phyloP scores from a whole-genome alignment of 1,140 invertebrate genomes.

The Nasonia vitripennis region DNA sequence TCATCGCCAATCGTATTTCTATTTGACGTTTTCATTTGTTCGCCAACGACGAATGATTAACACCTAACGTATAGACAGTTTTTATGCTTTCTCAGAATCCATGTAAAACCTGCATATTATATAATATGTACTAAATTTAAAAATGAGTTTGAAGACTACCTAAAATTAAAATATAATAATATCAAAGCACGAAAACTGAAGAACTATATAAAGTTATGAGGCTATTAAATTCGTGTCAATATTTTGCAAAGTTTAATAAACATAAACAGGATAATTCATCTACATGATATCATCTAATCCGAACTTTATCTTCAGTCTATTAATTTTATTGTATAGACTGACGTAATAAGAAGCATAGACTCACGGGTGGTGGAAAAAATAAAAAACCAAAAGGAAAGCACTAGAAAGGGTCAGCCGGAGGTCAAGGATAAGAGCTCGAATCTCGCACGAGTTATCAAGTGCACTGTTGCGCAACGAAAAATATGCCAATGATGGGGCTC shows the following conservation, averaged over 20 bases:
- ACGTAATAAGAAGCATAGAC: neutral
- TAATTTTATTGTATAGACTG: too few relatives aligned
- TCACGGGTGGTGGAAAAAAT: too few relatives aligned
- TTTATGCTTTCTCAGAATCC: neutral
- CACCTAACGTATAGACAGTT: neutral
- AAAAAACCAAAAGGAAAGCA: too few relatives aligned
- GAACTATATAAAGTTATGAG: too few relatives aligned
- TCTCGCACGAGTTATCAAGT: conserved; percentile 8
- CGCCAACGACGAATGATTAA: neutral
- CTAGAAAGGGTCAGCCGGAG: neutral
- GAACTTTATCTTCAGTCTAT: too few relatives aligned
- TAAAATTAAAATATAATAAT: too few relatives aligned
- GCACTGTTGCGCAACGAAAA: neutral
- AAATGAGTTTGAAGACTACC: too few relatives aligned
- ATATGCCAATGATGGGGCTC: too few relatives aligned
- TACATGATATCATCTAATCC: neutral
- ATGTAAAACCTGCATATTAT: neutral
- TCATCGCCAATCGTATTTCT: neutral
- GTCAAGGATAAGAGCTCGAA: conserved; percentile 7
- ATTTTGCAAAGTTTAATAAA: neutral
- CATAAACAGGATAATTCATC: neutral
- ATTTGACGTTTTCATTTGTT: neutral
- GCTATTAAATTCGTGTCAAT: too few relatives aligned
- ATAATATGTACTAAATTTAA: too few relatives aligned
- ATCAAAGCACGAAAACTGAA: too few relatives aligned